Evolutionary conservation across 1,140 invertebrate genomes (phyloP).

Genomic region (Euglossa dilemma): DNA sequence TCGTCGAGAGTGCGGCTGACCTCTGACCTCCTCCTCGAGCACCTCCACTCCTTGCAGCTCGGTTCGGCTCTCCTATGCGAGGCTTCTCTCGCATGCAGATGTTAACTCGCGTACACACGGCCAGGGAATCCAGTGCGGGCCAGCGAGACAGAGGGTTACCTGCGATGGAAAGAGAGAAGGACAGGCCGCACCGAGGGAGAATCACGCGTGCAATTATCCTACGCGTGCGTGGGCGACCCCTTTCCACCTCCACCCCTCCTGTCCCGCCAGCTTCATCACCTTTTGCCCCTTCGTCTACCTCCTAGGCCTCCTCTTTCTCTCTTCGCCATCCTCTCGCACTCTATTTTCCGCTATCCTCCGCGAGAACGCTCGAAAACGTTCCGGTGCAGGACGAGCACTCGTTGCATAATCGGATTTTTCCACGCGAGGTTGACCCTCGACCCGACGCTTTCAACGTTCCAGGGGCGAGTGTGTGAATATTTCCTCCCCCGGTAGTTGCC

Average conservation of each 20-base stretch:
- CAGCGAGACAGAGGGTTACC: conserved; percentile 14
- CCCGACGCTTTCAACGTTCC: conserved; percentile 37
- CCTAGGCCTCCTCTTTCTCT: conserved; percentile 20
- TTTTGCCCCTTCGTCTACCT: conserved; percentile 47
- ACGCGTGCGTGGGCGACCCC: conserved; percentile 77
- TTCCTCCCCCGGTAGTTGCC: conserved; percentile 20
- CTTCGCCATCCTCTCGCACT: conserved; percentile 22
- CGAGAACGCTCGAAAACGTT: conserved; percentile 33
- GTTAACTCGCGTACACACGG: conserved; percentile 63
- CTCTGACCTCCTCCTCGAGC: conserved; percentile 70
- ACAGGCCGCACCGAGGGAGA: conserved; percentile 76
- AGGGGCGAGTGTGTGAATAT: conserved; percentile 31
- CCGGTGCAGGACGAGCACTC: conserved; percentile 45
- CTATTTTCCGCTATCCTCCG: conserved; percentile 58
- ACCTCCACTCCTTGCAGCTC: conserved; percentile 58
- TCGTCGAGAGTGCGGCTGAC: conserved; percentile 74
- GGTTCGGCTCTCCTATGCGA: conserved; percentile 49
- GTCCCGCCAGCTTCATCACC: conserved; percentile 26
- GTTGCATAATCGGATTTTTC: conserved; percentile 66
- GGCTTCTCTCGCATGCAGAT: conserved; percentile 74
- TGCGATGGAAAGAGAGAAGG: conserved; percentile 25
- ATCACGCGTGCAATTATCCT: conserved; percentile 82
- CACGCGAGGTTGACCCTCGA: conserved; percentile 48
- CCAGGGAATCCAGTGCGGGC: conserved; percentile 52
- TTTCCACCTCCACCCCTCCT: conserved; percentile 52